phyloP scores from a whole-genome alignment of 1,140 invertebrate species.

The Apis florea region DNA sequence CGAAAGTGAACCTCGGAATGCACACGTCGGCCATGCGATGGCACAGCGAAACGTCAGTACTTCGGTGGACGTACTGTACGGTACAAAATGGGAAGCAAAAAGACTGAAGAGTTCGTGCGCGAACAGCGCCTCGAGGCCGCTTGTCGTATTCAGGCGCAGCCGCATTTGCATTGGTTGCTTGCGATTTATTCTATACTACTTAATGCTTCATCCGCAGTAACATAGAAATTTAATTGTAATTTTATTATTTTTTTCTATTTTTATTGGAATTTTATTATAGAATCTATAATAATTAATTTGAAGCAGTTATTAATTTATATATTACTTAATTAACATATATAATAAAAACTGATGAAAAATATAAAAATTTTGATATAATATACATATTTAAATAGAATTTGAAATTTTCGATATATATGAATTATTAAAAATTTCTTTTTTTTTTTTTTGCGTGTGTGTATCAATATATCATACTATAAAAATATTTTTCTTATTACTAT shows the following conservation, averaged over 20 bases:
- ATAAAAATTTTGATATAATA: not conserved
- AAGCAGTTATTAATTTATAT: not conserved
- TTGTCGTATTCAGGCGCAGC: constrained; percentile 38
- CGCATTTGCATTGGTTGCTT: constrained; percentile 33
- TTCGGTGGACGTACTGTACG: constrained; percentile 58
- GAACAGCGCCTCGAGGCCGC: constrained; percentile 45
- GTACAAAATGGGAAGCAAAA: constrained; percentile 65
- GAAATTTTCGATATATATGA: not conserved
- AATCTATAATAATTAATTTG: not conserved
- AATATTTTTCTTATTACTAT: not conserved
- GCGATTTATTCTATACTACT: no score
- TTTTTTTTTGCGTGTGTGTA: not conserved
- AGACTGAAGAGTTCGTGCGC: constrained; percentile 53
- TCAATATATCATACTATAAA: not conserved
- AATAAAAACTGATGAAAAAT: not conserved
- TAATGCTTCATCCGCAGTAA: constrained; percentile 24
- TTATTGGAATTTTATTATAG: not conserved
- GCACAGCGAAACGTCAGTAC: constrained; percentile 67
- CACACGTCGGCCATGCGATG: constrained; percentile 77
- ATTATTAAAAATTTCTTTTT: not conserved
- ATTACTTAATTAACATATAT: no score
- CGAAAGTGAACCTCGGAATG: constrained; percentile 67
- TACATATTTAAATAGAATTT: not conserved
- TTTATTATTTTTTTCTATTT: not conserved
- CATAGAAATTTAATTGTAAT: not conserved